Evolutionary conservation across 2,113 vertebrate genomes (phyloP), one percentile per base, ranked within the genome.

Genomic region (Pimephales promelas): DNA sequence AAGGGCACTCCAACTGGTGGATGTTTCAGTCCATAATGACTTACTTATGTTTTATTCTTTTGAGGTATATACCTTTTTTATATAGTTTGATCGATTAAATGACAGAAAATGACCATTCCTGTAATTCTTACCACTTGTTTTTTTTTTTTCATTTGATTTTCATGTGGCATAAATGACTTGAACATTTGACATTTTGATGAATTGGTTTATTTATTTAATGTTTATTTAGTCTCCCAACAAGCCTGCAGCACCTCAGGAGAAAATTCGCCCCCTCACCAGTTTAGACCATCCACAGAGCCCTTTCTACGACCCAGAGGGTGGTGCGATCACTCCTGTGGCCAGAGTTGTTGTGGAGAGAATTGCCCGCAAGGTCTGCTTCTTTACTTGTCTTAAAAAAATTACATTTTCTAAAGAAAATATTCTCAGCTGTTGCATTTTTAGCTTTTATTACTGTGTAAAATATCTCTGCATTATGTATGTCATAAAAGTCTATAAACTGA

Each of bases 281-380:
- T 91, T 99, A 88, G 98, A 99, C 90, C 97, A 99, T 82, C 98
- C 97, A 56, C 97, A 99, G 85, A 97, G 98, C 90, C 98, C 98
- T n/a, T 99, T 99, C 90, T 99, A 99, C 7, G 97, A 99, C 78
- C 98, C 97, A 47, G 98, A 99, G 88, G 98, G 98, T 45, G 98
- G 98, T 0, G 97, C 98, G 52, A 98, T 99, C 90, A 97, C 93
- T 68, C 94, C 97, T 71, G 97, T 99, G 82, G 96, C 98, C 85
- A 95, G 96, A 91, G 93, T 99, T 68, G 89, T 98, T 84, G 96
- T 99, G 79, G 98, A 99, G 84, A 96, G 98, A 90, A 99, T 99
- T 18, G 98, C 98, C 79, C 95, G 98, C 87, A 99, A 99, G 97
- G 98, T 99, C 31, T 82, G 85, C 89, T 86, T 20, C 61, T 47